Base-by-base conservation (phyloP, 1,140 invertebrate genomes). In the Vanessa tameamea region DNA sequence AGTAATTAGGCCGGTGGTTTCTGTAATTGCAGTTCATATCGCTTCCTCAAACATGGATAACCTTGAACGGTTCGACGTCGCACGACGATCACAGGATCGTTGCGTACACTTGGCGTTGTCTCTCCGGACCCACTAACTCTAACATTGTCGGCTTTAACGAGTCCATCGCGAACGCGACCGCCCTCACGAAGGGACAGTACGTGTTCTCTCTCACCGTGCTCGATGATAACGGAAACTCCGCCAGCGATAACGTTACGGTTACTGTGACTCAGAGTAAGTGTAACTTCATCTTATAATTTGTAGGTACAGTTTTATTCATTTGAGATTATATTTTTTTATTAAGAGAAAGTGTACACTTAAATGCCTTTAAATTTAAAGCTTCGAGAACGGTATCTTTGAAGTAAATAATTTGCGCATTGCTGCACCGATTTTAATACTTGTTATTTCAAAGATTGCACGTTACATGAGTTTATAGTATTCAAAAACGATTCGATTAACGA, bases 231-330 rank as follows among this genome's bases (percentile, higher is more conserved):
- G 96, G 96, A 53, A 98, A 98, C 83, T 95, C 95, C 20, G 95
- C 96, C 26, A 94, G 94, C 15, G 95, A 96, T 87, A 94, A 94
- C 48, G 95, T 96, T 23, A 94, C 94, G 82, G 94, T 99, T 15
- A 96, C 95, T 77, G 97, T 99, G n/a, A 96, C 97, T 72, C 97
- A 98, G 93, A 97, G 97, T 98, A 95, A 95, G 95, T 95, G 57
- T 61, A 23, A 16, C 11, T 57, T 9, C 9, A 23, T 57, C 51
- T 55, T 72, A 16, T 57, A 63, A 53, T 43, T 11, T 43, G 59
- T 72, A 65, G 31, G 3, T 76, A 47, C 2, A 57, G 12, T 64
- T 53, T 65, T 63, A 59, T n/a, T 61, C 26, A 14, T 26, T 59
- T 31, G 4, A 4, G 1, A 14, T 15, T 50, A 50, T 50, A 50